phyloP scores from a whole-genome alignment of 2,797 vertebrate genomes.

The Gila robusta region DNA sequence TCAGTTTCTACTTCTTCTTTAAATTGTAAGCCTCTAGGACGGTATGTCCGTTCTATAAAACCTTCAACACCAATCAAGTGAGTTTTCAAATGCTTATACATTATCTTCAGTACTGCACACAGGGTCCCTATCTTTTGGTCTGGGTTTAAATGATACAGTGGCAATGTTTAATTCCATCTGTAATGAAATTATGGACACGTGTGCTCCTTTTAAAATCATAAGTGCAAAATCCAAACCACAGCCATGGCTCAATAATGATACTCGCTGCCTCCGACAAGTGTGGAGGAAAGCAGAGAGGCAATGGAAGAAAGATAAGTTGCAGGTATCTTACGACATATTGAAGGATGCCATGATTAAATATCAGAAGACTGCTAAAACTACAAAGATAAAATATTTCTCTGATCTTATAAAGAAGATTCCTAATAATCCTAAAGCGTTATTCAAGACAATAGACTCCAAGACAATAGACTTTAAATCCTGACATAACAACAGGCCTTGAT shows the following conservation, averaged over 20 bases:
- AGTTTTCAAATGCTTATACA: too few species aligned
- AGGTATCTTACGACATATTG: not conserved
- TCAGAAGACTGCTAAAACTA: not conserved
- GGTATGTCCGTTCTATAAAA: too few species aligned
- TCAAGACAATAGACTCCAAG: not conserved
- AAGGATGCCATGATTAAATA: not conserved
- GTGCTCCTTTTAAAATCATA: too few species aligned
- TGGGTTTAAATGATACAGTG: too few species aligned
- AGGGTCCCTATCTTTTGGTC: too few species aligned
- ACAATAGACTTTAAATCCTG: conserved; percentile 1
- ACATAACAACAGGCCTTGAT: not conserved
- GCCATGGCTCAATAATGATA: not conserved
- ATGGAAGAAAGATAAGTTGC: too few species aligned
- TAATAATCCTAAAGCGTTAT: not conserved
- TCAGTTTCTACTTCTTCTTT: not conserved
- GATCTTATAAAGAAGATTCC: not conserved
- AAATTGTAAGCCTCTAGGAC: not conserved
- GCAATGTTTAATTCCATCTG: too few species aligned
- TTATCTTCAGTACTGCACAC: too few species aligned
- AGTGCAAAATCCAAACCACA: not conserved
- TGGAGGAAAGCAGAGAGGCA: not conserved
- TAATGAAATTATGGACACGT: too few species aligned
- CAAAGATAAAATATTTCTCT: not conserved
- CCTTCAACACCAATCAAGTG: too few species aligned
- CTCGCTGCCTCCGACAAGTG: not conserved